A percentile compares a stretch with the other conserved stretches of the same genome.
Evolutionary conservation across 2,113 vertebrate genomes (phyloP).

Genomic region (Danionella cerebrum): DNA sequence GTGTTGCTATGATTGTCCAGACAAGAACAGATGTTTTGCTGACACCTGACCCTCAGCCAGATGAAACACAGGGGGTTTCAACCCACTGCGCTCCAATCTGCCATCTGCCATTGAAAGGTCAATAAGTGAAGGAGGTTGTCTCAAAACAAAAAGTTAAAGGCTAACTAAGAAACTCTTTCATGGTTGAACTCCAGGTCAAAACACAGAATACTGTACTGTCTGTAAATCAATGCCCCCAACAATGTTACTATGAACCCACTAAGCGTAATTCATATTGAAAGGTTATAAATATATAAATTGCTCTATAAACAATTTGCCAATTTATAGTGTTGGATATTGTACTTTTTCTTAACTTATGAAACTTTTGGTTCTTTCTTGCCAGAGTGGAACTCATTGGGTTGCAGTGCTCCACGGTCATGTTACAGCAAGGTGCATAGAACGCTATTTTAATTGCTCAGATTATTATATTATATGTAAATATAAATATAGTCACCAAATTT

Average conservation of each 20-base stretch:
- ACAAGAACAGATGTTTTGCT: slow-evolving; percentile 81
- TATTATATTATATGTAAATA: too few species aligned
- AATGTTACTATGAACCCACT: background rate
- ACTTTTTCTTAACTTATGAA: too few species aligned
- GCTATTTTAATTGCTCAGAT: too few species aligned
- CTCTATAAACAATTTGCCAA: too few species aligned
- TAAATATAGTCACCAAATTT: too few species aligned
- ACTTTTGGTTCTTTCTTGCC: too few species aligned
- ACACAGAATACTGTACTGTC: background rate
- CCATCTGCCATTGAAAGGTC: slow-evolving; percentile 80
- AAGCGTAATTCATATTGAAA: background rate
- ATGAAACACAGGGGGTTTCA: slow-evolving; percentile 70
- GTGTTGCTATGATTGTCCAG: slow-evolving; percentile 66
- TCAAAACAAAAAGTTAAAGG: slow-evolving; percentile 38
- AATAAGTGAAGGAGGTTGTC: slow-evolving; percentile 44
- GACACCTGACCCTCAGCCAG: slow-evolving; percentile 84
- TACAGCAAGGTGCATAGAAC: too few species aligned
- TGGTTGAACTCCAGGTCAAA: background rate
- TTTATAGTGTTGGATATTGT: too few species aligned
- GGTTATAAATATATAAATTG: too few species aligned
- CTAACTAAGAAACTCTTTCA: slow-evolving; percentile 19
- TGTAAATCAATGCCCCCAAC: background rate
- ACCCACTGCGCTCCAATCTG: slow-evolving; percentile 66
- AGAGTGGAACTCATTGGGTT: too few species aligned
- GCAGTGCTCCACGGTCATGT: too few species aligned